Evolutionary conservation across 2,888 invertebrate species (phyloP), one percentile per base, ranked within the genome.

Genomic region (Lamproptera curius): DNA sequence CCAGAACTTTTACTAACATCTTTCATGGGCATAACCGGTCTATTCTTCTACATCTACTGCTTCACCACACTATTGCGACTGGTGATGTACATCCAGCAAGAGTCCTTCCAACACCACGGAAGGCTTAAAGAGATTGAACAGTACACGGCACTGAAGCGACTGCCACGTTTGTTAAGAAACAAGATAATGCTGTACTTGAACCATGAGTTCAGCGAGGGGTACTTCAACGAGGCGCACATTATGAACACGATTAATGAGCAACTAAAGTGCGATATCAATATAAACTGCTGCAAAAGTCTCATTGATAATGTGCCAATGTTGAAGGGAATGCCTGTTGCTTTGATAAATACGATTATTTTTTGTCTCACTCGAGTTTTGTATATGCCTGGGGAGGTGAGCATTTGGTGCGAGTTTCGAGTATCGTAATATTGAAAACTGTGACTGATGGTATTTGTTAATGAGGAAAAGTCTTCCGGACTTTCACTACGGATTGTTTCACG

Each of bases 231-330:
- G 55, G 51, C 54, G 1, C 56, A 57, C 1, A 77, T 82, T 8
- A 43, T 70, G 59, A 64, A 58, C 26, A 78, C 78, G 1, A 67
- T 82, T 8, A 77, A 78, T 17, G 83, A 81, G 51, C 78, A 79
- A 50, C 74, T 89, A 34, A 77, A 84, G 36, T 74, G 88, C 53
- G 91, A 91, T 53, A 89, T 92, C 13, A 88, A 88, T 46, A 69
- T 90, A 60, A 79, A 89, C 60, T 83, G 86, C 20, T 90, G 90
- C 58, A 85, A 82, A 56, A 71, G 77, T 28, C 67, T 92, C 20
- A 79, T 92, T 2, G 73, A 88, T 54, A 89, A 83, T 28, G 90
- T 90, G 6, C 76, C 83, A 0, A 63, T 91, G 28, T 90, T 92
- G 51, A 78, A 83, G 42, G 76, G 89, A 44, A 60, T 92, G 55